A percentile compares a stretch with the other conserved stretches of the same genome.
phyloP scores from a whole-genome alignment of 1,140 invertebrate species.

The Eupristina koningsbergeri region DNA sequence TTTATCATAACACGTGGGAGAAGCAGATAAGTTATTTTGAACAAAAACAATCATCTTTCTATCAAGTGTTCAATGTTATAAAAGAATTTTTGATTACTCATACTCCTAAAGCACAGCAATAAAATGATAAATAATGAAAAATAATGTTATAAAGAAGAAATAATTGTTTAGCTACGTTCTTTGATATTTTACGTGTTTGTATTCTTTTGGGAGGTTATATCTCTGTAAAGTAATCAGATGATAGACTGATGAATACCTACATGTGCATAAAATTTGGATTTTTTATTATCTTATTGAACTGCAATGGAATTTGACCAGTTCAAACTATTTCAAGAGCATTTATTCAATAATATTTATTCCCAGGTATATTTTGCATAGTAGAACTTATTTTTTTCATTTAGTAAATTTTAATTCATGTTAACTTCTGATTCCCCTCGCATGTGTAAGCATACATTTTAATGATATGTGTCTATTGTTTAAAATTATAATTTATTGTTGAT shows the following conservation, averaged over 20 bases:
- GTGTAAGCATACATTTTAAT: background rate
- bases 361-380: constrained; percentile 24
- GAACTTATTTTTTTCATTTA: background rate
- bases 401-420: background rate
- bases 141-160: background rate
- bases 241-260: background rate
- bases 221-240: background rate
- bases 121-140: background rate
- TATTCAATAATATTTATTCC: constrained; percentile 40
- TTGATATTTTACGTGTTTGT: background rate
- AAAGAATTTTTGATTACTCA: background rate
- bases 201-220: background rate
- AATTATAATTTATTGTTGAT: too few relatives aligned
- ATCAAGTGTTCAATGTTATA: background rate
- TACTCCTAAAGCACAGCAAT: background rate
- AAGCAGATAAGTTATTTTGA: background rate
- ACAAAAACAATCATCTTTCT: background rate
- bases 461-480: too few relatives aligned
- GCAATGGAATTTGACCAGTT: constrained; percentile 39
- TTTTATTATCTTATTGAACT: background rate
- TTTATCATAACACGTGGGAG: background rate
- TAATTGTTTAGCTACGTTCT: background rate
- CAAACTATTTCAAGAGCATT: constrained; percentile 17
- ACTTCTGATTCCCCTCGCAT: background rate
- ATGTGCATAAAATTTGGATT: background rate